Percentiles rank a stretch among this genome's conserved stretches.
Evolutionary conservation across 1,140 invertebrate species (phyloP).

Genomic region (Panulirus ornatus): DNA sequence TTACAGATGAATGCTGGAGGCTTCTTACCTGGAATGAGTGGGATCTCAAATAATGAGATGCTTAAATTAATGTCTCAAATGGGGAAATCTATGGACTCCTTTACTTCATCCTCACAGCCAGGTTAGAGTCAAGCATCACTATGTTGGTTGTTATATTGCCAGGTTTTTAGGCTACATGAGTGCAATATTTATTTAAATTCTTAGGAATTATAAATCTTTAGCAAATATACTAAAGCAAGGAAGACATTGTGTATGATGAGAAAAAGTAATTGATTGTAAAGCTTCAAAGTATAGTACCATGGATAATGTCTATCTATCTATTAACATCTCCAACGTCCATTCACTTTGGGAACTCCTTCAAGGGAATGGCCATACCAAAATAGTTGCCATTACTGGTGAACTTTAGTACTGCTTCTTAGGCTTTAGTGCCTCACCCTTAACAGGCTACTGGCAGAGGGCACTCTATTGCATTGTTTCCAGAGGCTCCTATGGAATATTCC

Average conservation of each 20-base stretch:
- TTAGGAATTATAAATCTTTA: background rate
- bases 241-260: background rate
- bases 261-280: background rate
- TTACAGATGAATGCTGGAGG: conserved; percentile 44
- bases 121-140: conserved; percentile 11
- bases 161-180: background rate
- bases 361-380: background rate
- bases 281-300: background rate
- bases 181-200: background rate
- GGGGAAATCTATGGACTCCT: conserved; percentile 45
- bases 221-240: background rate
- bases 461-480: too few relatives aligned
- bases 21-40: conserved; percentile 29
- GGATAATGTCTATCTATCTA: background rate
- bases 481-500: too few relatives aligned
- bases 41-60: conserved; percentile 38
- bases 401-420: too few relatives aligned
- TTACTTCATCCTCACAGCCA: conserved; percentile 28
- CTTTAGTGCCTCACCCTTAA: too few relatives aligned
- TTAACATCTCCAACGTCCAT: background rate
- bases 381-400: background rate
- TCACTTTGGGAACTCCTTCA: background rate
- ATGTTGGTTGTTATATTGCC: background rate
- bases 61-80: conserved; percentile 41
- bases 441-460: too few relatives aligned